A percentile compares a stretch with the other conserved stretches of the same genome.
Conservation (phyloP, 2,113 vertebrate genomes). For the Platycercus adscitus region DNA sequence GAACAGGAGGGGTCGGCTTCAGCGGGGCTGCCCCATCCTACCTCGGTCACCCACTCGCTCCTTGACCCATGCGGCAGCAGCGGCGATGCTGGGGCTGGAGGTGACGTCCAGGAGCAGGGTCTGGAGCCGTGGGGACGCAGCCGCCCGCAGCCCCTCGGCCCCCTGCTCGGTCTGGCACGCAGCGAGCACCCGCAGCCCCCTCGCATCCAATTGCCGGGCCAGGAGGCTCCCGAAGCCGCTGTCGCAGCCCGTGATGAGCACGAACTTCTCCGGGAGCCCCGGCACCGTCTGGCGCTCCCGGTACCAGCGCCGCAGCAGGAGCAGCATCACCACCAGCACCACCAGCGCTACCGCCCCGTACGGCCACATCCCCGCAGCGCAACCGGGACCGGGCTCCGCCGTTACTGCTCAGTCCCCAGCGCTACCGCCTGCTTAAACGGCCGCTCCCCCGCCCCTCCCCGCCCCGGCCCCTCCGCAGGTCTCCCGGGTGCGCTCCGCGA, state of each 20-base stretch:
- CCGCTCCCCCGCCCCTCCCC: background rate
- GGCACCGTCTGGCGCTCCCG: conserved; percentile 23
- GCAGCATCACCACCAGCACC: background rate
- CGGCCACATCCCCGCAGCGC: background rate
- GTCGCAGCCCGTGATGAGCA: conserved; percentile 91
- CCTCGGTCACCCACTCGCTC: conserved; percentile 79
- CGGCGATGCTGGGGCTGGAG: conserved; percentile 72
- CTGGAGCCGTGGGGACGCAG: conserved; percentile 74
- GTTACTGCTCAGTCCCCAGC: background rate
- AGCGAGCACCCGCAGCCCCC: conserved; percentile 82
- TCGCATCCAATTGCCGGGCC: conserved; percentile 80
- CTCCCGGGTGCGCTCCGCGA: background rate
- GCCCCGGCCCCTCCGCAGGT: background rate
- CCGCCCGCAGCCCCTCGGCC: conserved; percentile 70
- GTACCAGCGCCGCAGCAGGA: conserved; percentile 23
- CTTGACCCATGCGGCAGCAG: conserved; percentile 73
- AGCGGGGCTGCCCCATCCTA: rapidly evolving
- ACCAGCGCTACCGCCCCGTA: background rate
- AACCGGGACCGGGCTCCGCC: too few species aligned
- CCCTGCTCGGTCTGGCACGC: conserved; percentile 82
- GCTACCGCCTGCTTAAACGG: background rate
- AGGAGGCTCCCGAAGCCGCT: conserved; percentile 87
- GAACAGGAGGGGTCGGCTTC: rapidly evolving
- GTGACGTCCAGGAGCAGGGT: conserved; percentile 82
- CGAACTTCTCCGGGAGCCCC: conserved; percentile 74